Evolutionary conservation across 92 coral and sea anemone genomes (phyloP), one percentile per base, ranked within the genome.

Genomic region (Bergia sp.): DNA sequence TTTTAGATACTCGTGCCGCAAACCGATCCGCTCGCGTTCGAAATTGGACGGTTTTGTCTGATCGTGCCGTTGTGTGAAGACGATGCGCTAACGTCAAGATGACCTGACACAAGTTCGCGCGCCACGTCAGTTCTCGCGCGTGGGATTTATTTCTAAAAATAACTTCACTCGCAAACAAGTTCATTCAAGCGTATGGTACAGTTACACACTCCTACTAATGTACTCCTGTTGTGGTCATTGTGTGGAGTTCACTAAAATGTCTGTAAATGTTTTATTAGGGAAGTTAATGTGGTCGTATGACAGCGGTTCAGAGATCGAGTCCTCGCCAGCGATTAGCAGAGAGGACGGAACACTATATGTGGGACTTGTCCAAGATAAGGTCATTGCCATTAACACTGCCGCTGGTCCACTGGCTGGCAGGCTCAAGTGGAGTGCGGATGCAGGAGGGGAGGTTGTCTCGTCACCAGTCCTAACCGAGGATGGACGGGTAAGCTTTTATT

Each of bases 401-500:
- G 82, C 90, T 43, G 98, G 98, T 6, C 98, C 98, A 66, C 75
- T 95, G 85, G 89, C 92, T 86, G 98, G 98, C 29, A 93, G 89
- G 36, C 64, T 95, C 58, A 95, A 94, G 61, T 95, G 98, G 98
- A 77, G 90, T 37, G 81, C 92, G 85, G 87, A 92, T 38, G 84
- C 96, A 86, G 98, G 98, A 6, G 98, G 92, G 45, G 98, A 95
- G 81, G 96, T 92, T 12, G 94, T 95, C 40, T 93, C 96, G 45
- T 92, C 98, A 8, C 98, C 98, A 81, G 92, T 91, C n/a, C 86
- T 95, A 5, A 93, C 94, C 16, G 96, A 93, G 88, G 94, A 90
- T 73, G 91, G 95, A 72, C 89, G 91, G 98, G 98, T 95, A 86
- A 86, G 98, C 29, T 69, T 4, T 23, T 9, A 29, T 37, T 23